phyloP scores from a whole-genome alignment of 2,888 invertebrate species.

The Salticus scenicus region DNA sequence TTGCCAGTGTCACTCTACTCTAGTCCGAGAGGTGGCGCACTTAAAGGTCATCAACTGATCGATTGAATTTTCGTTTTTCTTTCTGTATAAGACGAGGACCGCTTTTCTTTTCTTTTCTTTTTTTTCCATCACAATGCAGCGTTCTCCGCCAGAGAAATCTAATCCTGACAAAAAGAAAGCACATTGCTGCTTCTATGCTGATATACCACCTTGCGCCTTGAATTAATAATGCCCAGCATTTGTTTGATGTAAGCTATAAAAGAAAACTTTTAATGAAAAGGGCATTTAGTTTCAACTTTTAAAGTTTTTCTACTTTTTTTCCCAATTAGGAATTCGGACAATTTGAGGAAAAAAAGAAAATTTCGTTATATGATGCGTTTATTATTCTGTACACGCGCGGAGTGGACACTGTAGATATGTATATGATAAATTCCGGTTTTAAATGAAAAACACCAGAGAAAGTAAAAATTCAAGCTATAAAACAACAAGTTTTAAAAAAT shows the following conservation, averaged over 20 bases:
- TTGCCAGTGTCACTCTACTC: slow-evolving; percentile 25
- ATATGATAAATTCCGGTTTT: too few relatives aligned
- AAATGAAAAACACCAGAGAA: too few relatives aligned
- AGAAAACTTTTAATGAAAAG: neutral
- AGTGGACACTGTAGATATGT: too few relatives aligned
- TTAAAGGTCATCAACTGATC: slow-evolving; percentile 59
- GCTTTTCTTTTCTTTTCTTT: slow-evolving; percentile 35
- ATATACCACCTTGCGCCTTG: neutral
- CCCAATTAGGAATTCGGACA: too few relatives aligned
- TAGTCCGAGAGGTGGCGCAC: slow-evolving; percentile 57
- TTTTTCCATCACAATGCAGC: slow-evolving; percentile 22
- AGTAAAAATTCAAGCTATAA: too few relatives aligned
- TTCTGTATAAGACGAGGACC: neutral
- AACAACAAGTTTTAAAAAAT: too few relatives aligned
- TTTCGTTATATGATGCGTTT: too few relatives aligned
- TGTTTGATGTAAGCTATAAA: neutral
- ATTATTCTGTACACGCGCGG: too few relatives aligned
- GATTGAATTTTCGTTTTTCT: slow-evolving; percentile 55
- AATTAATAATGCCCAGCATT: slow-evolving; percentile 3
- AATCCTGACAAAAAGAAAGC: slow-evolving; percentile 5
- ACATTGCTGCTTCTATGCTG: neutral
- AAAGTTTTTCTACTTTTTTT: too few relatives aligned
- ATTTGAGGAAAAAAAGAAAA: too few relatives aligned
- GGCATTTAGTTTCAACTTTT: neutral
- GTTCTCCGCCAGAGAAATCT: neutral